Percentiles rank a stretch among this genome's conserved stretches.
phyloP scores from a whole-genome alignment of 1,140 invertebrate species.

The Sogatella furcifera region DNA sequence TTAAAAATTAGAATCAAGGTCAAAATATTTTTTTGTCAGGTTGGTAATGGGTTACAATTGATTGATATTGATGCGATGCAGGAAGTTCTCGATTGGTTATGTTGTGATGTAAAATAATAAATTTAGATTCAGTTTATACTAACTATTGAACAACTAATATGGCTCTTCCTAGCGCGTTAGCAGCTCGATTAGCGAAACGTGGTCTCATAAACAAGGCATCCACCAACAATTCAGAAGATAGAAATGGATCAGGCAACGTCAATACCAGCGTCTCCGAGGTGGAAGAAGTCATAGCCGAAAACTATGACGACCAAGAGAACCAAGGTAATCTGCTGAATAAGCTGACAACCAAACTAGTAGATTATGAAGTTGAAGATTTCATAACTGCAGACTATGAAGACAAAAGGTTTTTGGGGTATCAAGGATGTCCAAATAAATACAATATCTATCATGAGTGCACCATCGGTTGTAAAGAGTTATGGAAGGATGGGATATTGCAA shows the following conservation, averaged over 20 bases:
- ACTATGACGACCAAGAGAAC: slow-evolving; percentile 51
- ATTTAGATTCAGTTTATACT: neutral
- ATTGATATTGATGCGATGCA: too few relatives aligned
- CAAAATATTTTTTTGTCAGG: too few relatives aligned
- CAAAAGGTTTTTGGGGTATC: slow-evolving; percentile 14
- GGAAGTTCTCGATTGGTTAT: too few relatives aligned
- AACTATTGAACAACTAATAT: slow-evolving; percentile 36
- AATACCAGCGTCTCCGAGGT: slow-evolving; percentile 21
- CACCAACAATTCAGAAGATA: slow-evolving; percentile 33
- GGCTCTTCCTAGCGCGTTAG: slow-evolving; percentile 78
- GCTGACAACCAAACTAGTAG: neutral
- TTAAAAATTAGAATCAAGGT: too few relatives aligned
- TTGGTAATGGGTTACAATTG: too few relatives aligned
- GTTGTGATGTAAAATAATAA: too few relatives aligned
- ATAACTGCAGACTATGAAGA: slow-evolving; percentile 2
- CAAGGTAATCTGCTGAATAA: slow-evolving; percentile 10
- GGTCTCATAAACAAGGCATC: slow-evolving; percentile 52
- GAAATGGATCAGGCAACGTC: slow-evolving; percentile 11
- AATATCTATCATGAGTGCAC: slow-evolving; percentile 93
- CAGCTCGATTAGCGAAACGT: slow-evolving; percentile 72
- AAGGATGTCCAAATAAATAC: slow-evolving; percentile 89
- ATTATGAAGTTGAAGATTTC: slow-evolving; percentile 12
- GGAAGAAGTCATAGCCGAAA: slow-evolving; percentile 81
- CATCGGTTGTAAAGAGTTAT: slow-evolving; percentile 77
- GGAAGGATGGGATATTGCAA: slow-evolving; percentile 62